Evolutionary conservation across 2,113 vertebrate genomes (phyloP).

Genomic region (Carassius auratus): DNA sequence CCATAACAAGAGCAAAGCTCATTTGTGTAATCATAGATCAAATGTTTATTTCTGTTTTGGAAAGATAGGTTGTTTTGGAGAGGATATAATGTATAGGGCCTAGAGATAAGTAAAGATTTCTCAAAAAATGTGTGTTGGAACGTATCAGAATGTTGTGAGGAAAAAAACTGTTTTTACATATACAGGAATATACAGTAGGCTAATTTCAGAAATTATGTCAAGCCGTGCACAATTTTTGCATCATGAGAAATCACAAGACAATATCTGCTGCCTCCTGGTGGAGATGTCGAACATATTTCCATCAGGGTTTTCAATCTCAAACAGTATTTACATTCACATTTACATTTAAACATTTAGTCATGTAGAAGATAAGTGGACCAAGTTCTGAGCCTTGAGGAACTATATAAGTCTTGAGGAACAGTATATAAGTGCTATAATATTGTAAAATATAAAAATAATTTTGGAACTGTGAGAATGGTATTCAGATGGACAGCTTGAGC

Average conservation of each 20-base stretch:
- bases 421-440: not conserved
- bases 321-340: not conserved
- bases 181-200: not conserved
- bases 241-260: not conserved
- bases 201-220: not conserved
- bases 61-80: not conserved
- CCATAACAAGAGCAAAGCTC: constrained; percentile 1
- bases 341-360: too few relatives aligned
- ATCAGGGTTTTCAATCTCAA: not conserved
- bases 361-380: too few relatives aligned
- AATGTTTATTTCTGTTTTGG: not conserved
- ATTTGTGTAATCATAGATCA: not conserved
- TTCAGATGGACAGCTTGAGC: not conserved
- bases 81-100: too few relatives aligned
- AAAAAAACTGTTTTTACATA: not conserved
- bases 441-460: not conserved
- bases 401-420: too few relatives aligned
- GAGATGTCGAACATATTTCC: not conserved
- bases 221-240: not conserved
- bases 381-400: too few relatives aligned
- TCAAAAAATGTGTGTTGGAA: not conserved
- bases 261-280: constrained; percentile 1
- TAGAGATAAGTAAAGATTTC: too few relatives aligned
- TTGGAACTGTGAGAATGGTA: not conserved
- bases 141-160: not conserved